These are phyloP conservation scores for Platyrinchus mystaceus DNA, from an alignment of 2,797 vertebrate species.

Conservation along the genomic window DNA sequence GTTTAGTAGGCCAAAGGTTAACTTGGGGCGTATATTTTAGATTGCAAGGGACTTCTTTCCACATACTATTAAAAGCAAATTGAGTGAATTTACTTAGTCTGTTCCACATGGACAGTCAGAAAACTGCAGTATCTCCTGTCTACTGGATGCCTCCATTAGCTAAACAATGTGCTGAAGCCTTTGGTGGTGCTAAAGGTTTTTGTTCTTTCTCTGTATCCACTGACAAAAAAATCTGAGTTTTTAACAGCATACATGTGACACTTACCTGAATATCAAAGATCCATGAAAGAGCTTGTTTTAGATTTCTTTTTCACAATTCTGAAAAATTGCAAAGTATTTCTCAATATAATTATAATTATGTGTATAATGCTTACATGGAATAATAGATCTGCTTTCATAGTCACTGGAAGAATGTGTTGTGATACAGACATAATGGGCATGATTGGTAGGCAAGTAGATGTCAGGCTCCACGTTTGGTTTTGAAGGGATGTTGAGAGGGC, in stretches of 20 bases:
- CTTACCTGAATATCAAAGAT: neutral
- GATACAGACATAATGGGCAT: neutral
- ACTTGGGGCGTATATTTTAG: neutral
- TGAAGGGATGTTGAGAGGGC: neutral
- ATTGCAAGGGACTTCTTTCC: neutral
- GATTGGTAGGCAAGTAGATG: neutral
- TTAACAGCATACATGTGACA: neutral
- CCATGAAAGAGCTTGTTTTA: neutral
- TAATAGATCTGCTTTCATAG: neutral
- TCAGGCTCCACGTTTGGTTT: neutral
- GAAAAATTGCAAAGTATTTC: neutral
- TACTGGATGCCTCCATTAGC: neutral
- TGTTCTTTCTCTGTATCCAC: neutral
- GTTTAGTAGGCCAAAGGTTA: constrained; percentile 14
- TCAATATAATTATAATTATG: neutral
- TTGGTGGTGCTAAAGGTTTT: neutral
- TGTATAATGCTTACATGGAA: neutral
- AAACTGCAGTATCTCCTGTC: neutral
- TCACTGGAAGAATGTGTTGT: neutral
- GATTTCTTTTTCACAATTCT: neutral
- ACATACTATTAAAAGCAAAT: neutral
- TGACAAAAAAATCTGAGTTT: neutral
- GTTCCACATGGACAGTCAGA: neutral
- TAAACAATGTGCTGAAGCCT: neutral
- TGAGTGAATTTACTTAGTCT: neutral